These are phyloP conservation scores for Urechis unicinctus DNA, from an alignment of 2,888 invertebrate species.

Conservation along the genomic window DNA sequence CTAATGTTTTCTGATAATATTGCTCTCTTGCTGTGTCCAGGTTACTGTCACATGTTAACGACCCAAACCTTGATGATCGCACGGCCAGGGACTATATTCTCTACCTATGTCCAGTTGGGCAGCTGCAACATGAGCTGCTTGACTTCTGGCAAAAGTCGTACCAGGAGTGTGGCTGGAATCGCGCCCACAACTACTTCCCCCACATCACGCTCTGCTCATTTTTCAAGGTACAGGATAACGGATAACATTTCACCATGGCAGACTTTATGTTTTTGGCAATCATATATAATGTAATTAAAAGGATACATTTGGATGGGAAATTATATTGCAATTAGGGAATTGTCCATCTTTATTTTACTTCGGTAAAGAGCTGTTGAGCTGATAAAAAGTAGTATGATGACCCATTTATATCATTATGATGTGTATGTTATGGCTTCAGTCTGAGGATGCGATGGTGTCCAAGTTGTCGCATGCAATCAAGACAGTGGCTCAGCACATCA, in stretches of 20 bases:
- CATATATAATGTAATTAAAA: too few species aligned
- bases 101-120: conserved; percentile 78
- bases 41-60: conserved; percentile 82
- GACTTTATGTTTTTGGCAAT: too few species aligned
- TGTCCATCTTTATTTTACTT: too few species aligned
- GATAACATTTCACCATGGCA: too few species aligned
- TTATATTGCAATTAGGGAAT: too few species aligned
- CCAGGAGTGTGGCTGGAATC: conserved; percentile 74
- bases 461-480: conserved; percentile 33
- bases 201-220: conserved; percentile 85
- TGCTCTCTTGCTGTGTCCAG: conserved; percentile 29
- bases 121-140: conserved; percentile 63
- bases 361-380: too few species aligned
- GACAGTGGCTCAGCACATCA: conserved; percentile 43
- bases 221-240: conserved; percentile 60
- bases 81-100: conserved; percentile 73
- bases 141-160: conserved; percentile 67
- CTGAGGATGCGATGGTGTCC: conserved; percentile 37
- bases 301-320: too few species aligned
- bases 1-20: neutral
- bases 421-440: conserved; percentile 25
- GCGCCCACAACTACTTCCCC: conserved; percentile 82
- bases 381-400: too few species aligned
- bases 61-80: conserved; percentile 70
- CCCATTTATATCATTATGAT: too few species aligned